Percentiles rank a stretch among this genome's conserved stretches.
Evolutionary conservation across 2,888 invertebrate genomes (phyloP).

Genomic region (Eledona agricola): DNA sequence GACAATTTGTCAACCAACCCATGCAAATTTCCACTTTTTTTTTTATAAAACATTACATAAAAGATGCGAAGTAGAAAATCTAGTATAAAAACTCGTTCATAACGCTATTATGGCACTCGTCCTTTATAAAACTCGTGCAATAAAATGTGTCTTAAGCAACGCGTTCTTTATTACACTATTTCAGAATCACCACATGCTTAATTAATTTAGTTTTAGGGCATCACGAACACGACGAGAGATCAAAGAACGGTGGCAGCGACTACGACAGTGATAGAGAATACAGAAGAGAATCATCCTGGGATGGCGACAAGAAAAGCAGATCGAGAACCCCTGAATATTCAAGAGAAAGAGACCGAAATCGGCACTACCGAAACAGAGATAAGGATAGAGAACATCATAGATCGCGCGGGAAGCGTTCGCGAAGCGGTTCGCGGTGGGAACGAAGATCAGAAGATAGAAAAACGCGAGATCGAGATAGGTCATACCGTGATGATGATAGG

Average conservation of each 20-base stretch:
- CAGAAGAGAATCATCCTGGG: constrained; percentile 46
- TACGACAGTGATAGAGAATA: constrained; percentile 60
- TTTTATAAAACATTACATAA: no score
- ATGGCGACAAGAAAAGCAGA: constrained; percentile 49
- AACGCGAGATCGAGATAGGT: constrained; percentile 57
- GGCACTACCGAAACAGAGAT: constrained; percentile 55
- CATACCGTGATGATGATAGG: constrained; percentile 60
- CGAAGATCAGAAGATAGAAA: constrained; percentile 57
- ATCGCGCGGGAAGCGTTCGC: constrained; percentile 52
- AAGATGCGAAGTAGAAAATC: no score
- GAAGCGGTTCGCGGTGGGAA: constrained; percentile 59
- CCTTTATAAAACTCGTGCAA: no score
- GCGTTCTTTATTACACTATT: no score
- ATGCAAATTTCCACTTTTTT: no score
- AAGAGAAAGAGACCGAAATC: constrained; percentile 51
- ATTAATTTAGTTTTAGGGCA: constrained; percentile 43
- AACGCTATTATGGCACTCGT: no score
- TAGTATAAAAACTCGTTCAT: no score
- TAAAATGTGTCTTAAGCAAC: no score
- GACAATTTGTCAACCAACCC: no score
- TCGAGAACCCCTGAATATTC: constrained; percentile 55
- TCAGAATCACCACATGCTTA: no score
- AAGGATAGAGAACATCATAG: constrained; percentile 54
- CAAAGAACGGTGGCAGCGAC: constrained; percentile 54
- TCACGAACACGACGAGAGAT: constrained; percentile 52